Base-by-base conservation (phyloP, 2,797 vertebrate genomes). In the Alcedo quadribrachys region DNA sequence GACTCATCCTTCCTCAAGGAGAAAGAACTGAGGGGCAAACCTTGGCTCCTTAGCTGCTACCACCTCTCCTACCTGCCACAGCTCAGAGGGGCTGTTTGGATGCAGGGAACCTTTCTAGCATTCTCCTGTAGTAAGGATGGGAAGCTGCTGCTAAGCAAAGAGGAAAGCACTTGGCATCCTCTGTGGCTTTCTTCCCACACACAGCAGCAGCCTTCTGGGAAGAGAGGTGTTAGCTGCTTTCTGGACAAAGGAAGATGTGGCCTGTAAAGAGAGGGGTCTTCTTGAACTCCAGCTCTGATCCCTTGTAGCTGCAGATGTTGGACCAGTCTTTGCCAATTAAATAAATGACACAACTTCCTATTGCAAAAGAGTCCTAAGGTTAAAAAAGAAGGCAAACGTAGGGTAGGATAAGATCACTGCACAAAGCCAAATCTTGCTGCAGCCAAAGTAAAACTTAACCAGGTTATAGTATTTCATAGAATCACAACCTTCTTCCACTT, bases 361-460 rank as follows among this genome's bases (percentile, higher is more conserved):
- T 81, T 90, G 83, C 85, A 82, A 85, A 94, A 91, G 67, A 84
- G 77, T 85, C 67, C 70, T 88, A 80, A 94, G 71, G 63, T 93
- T 84, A 85, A 71, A 93, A 90, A 92, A 79, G 57, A 81, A 91
- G 76, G 76, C 32, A 69, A 90, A 88, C 70, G 32, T 86, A 71
- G 51, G 40, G 60, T 7, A 73, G 48, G 67, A 66, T 87, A 83
- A 89, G 21, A 82, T 19, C 15, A 68, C 35, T 67, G 16, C 43
- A 61, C 43, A 70, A 78, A 90, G 77, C 33, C 77, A 92, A 83
- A 86, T 57, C 45, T 67, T 81, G 63, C 51, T 54, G 67, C 21
- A 69, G 60, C 21, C 27, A 46, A 92, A 89, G 66, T n/a, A 75
- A 81, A 65, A 84, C 15, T 65, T 81, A 63, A 87, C 10, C 22